Base-by-base conservation (phyloP, 2,113 vertebrate genomes). In the Tachysurus fulvidraco region DNA sequence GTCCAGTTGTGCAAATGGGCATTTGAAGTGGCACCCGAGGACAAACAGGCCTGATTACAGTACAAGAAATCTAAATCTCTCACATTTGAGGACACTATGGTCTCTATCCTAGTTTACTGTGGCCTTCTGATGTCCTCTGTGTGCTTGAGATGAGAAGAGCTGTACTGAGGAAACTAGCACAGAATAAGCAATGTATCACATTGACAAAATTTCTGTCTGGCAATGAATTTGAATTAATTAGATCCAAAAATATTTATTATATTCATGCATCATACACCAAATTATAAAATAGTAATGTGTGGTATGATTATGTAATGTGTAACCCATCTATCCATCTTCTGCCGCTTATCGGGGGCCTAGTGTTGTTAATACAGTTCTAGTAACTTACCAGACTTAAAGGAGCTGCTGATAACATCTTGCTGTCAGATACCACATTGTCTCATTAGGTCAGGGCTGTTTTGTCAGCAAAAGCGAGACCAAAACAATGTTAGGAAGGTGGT, bases 51-150 rank as follows among this genome's bases (percentile, higher is more conserved):
- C 44, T 76, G 44, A 76, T 76, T 76, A 50, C 71, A 74, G 19
- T 74, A 74, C 71, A 74, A 50, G 44, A 50, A 74, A 50, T 74
- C 71, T 74, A 74, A 74, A 74, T 50, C 71, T 74, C 19, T 73
- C 71, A 46, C 9, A 46, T 17, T 25, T 74, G 21, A 74, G 44
- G 71, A 11, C 44, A 74, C 23, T 74, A 50, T 46, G 21, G 41
- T 50, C 44, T 74, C 21, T 12, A 76, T 76, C 12, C 44, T 50
- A 2, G 44, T 50, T 76, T n/a, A n/a, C 44, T 46, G 21, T 50
- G 73, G 44, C 73, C 23, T 50, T 50, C 44, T 50, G 21, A 25
- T 76, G 23, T 50, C 41, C 71, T 50, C 71, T 44, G 71, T 50
- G 44, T 46, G 71, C 71, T 46, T 13, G 41, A 74, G 23, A 74